Evolutionary conservation across 2,888 invertebrate genomes (phyloP).

Genomic region (Stenchaetothrips biformis): DNA sequence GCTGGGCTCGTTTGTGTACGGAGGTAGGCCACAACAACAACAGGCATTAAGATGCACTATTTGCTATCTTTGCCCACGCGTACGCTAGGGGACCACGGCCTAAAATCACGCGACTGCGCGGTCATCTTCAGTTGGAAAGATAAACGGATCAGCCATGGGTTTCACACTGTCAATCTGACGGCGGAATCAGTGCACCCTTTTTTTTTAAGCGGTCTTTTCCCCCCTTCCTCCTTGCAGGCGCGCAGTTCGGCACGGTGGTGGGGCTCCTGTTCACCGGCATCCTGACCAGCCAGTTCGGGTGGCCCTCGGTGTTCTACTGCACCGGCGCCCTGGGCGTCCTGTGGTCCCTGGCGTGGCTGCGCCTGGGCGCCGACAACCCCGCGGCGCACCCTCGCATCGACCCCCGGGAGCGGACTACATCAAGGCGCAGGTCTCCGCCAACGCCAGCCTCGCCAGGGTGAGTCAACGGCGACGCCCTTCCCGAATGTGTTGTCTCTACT

Average conservation of each 20-base stretch:
- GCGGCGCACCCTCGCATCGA: not conserved
- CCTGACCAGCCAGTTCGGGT: not conserved
- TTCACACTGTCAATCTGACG: not conserved
- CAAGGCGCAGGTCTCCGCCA: not conserved
- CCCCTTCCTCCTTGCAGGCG: not conserved
- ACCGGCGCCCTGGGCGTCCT: not conserved
- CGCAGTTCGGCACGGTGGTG: not conserved
- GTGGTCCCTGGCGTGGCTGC: not conserved
- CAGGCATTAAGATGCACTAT: not conserved
- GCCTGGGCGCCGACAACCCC: not conserved
- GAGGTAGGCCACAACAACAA: conserved; percentile 35
- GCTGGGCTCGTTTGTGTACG: conserved; percentile 42
- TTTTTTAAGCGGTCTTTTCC: too few species aligned
- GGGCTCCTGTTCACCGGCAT: not conserved
- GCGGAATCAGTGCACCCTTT: not conserved
- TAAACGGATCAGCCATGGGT: too few species aligned
- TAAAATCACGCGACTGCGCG: not conserved
- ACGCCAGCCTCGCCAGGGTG: not conserved
- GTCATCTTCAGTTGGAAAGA: not conserved
- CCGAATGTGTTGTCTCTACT: too few species aligned
- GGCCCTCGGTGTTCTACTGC: conserved; percentile 6
- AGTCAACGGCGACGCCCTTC: not conserved
- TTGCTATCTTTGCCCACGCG: not conserved
- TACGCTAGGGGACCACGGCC: not conserved
- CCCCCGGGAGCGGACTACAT: not conserved